Base-by-base conservation (phyloP, 2,888 invertebrate species). In the Ochlodes sylvanus region DNA sequence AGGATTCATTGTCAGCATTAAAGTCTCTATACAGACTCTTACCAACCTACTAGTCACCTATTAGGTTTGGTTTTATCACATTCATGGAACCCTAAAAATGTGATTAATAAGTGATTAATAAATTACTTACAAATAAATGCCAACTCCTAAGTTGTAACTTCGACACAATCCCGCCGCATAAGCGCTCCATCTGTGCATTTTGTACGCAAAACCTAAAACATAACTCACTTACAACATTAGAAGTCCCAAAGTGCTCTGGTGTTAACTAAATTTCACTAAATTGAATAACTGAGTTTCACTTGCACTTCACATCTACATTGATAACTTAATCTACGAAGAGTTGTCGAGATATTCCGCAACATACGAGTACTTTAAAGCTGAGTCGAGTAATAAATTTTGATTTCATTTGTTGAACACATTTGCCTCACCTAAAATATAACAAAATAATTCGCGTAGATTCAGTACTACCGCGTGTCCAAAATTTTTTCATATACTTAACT, bases 161-260 rank as follows among this genome's bases (percentile, higher is more conserved):
- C 2, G 12, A 50, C 42, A n/a, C 4, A 19, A 55, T 6, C 27
- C 21, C 12, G 58, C 3, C n/a, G n/a, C 10, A 27, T 55, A 32
- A 19, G 17, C 19, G 50, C 19, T 19, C 19, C 5, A 50, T 19
- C 17, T 19, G 7, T 50, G 50, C 19, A 50, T 50, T 50, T 19
- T 50, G 50, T 19, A 50, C 50, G 4, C 47, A 32, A 61, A 61
- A 54, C 50, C 57, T 21, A 44, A 50, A 50, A 41, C 50, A 57
- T 44, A 65, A 58, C 50, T 50, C 19, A 65, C 44, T 64, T 63
- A 63, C 42, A 55, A 15, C 57, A 57, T 50, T 34, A 58, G 32
- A 58, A 65, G 65, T 65, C 57, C 34, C 64, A 64, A 65, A 65
- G 65, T 58, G 65, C 65, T 47, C 57, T 52, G 12, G 57, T 57